phyloP scores from a whole-genome alignment of 2,797 vertebrate species.

The Kryptolebias ocellatus region DNA sequence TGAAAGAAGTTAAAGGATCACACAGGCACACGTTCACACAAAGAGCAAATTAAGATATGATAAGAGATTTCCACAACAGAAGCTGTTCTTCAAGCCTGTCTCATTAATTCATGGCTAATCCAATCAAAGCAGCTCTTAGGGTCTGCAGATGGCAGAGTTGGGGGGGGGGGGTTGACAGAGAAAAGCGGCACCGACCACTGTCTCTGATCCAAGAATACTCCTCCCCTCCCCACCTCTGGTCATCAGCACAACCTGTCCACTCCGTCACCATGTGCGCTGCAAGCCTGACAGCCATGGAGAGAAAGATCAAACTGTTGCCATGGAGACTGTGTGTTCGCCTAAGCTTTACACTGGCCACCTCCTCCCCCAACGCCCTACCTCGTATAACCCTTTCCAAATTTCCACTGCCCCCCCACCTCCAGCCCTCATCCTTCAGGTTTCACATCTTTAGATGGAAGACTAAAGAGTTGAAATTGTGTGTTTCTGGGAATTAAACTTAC shows the following conservation, averaged over 20 bases:
- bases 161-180: conserved; percentile 24
- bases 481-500: conserved; percentile 11
- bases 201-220: conserved; percentile 47
- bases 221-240: conserved; percentile 58
- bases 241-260: conserved; percentile 76
- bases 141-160: conserved; percentile 76
- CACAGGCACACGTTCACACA: conserved; percentile 58
- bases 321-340: conserved; percentile 82
- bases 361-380: conserved; percentile 66
- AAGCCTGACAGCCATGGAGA: conserved; percentile 74
- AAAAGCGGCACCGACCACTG: conserved; percentile 34
- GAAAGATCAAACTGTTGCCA: conserved; percentile 82
- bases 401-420: conserved; percentile 40
- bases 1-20: conserved; percentile 45
- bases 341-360: conserved; percentile 69
- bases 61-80: conserved; percentile 75
- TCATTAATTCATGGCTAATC: conserved; percentile 82
- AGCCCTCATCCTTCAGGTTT: conserved; percentile 34
- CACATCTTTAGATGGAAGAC: conserved; percentile 33
- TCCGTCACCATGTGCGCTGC: conserved; percentile 73
- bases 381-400: conserved; percentile 81
- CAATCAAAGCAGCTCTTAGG: conserved; percentile 78
- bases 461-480: conserved; percentile 8
- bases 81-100: conserved; percentile 77
- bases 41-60: conserved; percentile 78